Conservation (phyloP, 2,797 vertebrate species). For the Acrossocheilus wenchowensis region DNA sequence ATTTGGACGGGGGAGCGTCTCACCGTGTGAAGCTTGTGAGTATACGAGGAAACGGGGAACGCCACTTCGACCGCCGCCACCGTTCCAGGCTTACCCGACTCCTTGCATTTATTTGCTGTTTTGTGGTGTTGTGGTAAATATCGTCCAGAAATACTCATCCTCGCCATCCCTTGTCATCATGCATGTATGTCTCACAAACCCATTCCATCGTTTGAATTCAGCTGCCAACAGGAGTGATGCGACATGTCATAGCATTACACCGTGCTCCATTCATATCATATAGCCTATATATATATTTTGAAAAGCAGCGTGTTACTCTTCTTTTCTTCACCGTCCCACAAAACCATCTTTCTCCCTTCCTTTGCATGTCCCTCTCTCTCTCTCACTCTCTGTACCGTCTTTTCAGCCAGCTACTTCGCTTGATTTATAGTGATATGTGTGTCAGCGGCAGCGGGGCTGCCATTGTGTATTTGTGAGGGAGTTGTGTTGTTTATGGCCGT, state of each 20-base stretch:
- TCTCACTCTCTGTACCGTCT: conserved; percentile 62
- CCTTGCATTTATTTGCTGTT: conserved; percentile 94
- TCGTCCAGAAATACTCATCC: conserved; percentile 86
- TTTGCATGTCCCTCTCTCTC: conserved; percentile 66
- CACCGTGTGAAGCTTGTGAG: conserved; percentile 97
- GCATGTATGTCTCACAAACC: conserved; percentile 77
- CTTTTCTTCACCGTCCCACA: conserved; percentile 73
- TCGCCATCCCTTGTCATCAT: conserved; percentile 72
- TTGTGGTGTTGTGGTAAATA: conserved; percentile 95
- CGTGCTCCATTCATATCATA: conserved; percentile 62
- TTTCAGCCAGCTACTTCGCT: conserved; percentile 81
- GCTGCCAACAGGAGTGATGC: conserved; percentile 75
- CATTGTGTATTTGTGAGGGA: conserved; percentile 93
- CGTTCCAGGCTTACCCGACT: conserved; percentile 79
- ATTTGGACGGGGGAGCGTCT: conserved; percentile 91
- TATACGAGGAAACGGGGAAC: conserved; percentile 85
- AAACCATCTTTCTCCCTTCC: conserved; percentile 67
- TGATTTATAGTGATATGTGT: conserved; percentile 98
- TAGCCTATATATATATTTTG: conserved; percentile 67
- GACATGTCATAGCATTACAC: conserved; percentile 73
- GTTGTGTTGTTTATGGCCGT: conserved; percentile 93
- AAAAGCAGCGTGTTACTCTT: conserved; percentile 72
- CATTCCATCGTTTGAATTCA: conserved; percentile 84
- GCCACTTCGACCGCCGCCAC: conserved; percentile 68
- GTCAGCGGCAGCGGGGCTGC: conserved; percentile 89